Conservation (phyloP, 2,888 invertebrate species). For the Biston stratarius region DNA sequence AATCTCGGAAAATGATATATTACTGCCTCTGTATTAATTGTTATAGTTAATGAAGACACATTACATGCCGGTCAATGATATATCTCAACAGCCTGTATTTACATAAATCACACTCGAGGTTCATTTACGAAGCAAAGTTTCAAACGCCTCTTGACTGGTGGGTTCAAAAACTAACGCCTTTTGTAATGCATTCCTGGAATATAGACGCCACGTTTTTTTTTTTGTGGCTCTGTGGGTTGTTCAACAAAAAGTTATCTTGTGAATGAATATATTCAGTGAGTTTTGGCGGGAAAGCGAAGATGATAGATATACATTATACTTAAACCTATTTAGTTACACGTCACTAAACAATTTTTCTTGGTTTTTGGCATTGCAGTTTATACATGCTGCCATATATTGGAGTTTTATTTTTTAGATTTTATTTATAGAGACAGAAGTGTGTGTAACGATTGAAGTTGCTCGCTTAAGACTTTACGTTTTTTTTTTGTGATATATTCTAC, state of each 20-base stretch:
- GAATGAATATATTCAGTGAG: conserved; percentile 4
- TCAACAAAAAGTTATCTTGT: too few species aligned
- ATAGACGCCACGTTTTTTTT: conserved; percentile 47
- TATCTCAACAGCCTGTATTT: conserved; percentile 2
- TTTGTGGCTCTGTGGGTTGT: background rate
- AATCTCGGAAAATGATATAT: too few species aligned
- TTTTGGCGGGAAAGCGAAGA: background rate
- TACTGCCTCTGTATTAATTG: background rate
- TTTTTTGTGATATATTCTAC: too few species aligned
- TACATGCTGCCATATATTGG: too few species aligned
- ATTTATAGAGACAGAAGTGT: too few species aligned
- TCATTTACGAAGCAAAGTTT: conserved; percentile 6
- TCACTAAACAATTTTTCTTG: too few species aligned
- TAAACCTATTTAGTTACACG: too few species aligned
- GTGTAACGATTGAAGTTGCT: too few species aligned
- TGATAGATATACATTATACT: too few species aligned
- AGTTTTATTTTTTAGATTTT: too few species aligned
- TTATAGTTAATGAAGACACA: background rate
- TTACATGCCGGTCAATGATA: background rate
- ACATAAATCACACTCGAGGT: conserved; percentile 2
- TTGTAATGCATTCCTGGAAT: conserved; percentile 38
- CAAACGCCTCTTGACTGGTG: background rate
- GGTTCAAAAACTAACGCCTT: conserved; percentile 11
- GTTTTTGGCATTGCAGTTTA: too few species aligned
- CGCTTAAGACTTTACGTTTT: too few species aligned